These are phyloP conservation scores for Semnornis frantzii DNA, from an alignment of 2,113 vertebrate species.

Conservation along the genomic window DNA sequence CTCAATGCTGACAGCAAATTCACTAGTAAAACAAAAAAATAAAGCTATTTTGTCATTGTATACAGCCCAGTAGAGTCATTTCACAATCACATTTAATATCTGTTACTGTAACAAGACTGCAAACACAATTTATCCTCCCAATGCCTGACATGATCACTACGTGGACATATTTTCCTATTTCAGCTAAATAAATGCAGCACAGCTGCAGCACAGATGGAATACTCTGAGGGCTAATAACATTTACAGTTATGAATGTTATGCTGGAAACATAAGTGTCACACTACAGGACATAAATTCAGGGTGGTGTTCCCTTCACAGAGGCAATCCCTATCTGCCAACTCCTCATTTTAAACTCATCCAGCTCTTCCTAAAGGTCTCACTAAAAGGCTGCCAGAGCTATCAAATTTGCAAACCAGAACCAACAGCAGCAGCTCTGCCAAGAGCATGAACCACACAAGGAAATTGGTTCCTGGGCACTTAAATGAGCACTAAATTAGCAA, in stretches of 20 bases:
- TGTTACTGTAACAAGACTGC: not conserved
- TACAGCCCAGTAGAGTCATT: not conserved
- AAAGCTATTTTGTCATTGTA: not conserved
- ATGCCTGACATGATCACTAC: not conserved
- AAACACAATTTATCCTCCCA: not conserved
- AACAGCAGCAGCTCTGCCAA: not conserved
- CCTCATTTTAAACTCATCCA: not conserved
- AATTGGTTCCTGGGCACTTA: not conserved
- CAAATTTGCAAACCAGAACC: not conserved
- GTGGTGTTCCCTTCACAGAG: accelerated
- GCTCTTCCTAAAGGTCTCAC: not conserved
- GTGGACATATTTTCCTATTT: not conserved
- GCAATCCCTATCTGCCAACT: not conserved
- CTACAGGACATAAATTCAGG: not conserved
- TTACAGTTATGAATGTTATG: not conserved
- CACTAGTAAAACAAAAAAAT: not conserved
- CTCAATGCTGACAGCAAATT: not conserved
- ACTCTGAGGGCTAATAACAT: not conserved
- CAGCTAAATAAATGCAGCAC: not conserved
- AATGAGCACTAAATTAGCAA: not conserved
- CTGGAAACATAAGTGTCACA: accelerated
- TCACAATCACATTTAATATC: not conserved
- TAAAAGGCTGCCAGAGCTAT: not conserved
- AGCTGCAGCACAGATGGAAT: not conserved
- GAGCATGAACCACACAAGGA: not conserved